These are phyloP conservation scores for Drosophila pseudoananassae DNA, from an alignment of 1,140 invertebrate species.

Conservation along the genomic window DNA sequence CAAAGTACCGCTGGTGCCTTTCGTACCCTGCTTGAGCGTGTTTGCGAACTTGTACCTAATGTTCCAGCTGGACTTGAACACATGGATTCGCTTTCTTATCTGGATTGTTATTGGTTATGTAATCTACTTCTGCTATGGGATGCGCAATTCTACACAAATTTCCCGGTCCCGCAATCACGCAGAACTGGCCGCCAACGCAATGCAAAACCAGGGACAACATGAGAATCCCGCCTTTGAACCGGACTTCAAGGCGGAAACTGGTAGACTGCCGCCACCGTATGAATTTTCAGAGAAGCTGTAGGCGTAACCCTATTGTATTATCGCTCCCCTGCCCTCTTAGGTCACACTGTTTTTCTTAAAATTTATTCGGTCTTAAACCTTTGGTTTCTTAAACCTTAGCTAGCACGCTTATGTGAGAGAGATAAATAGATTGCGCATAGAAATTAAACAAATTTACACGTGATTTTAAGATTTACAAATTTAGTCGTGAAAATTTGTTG, in stretches of 20 bases:
- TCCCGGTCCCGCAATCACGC: slow-evolving; percentile 58
- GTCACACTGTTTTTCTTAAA: slow-evolving; percentile 19
- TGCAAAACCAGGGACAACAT: slow-evolving; percentile 61
- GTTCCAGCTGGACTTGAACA: slow-evolving; percentile 92
- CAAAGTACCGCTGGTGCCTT: slow-evolving; percentile 93
- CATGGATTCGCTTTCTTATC: slow-evolving; percentile 93
- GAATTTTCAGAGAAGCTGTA: slow-evolving; percentile 66
- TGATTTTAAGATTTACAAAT: too few relatives aligned
- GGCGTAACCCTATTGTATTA: neutral
- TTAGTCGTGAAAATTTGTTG: slow-evolving; percentile 23
- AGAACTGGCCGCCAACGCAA: slow-evolving; percentile 50
- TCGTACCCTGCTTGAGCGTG: slow-evolving; percentile 92
- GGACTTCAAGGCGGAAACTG: slow-evolving; percentile 71
- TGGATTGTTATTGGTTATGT: slow-evolving; percentile 91
- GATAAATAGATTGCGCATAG: slow-evolving; percentile 83
- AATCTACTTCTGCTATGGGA: slow-evolving; percentile 87
- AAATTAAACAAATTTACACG: slow-evolving; percentile 62
- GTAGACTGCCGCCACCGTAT: slow-evolving; percentile 21
- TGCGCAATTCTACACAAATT: slow-evolving; percentile 85
- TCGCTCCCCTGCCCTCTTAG: neutral
- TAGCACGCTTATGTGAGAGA: slow-evolving; percentile 77
- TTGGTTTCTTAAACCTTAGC: slow-evolving; percentile 45
- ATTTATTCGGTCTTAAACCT: slow-evolving; percentile 28
- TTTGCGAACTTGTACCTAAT: slow-evolving; percentile 95
- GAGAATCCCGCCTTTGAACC: slow-evolving; percentile 74